Conservation (phyloP, 2,888 invertebrate species). For the Portevinia maculata region DNA sequence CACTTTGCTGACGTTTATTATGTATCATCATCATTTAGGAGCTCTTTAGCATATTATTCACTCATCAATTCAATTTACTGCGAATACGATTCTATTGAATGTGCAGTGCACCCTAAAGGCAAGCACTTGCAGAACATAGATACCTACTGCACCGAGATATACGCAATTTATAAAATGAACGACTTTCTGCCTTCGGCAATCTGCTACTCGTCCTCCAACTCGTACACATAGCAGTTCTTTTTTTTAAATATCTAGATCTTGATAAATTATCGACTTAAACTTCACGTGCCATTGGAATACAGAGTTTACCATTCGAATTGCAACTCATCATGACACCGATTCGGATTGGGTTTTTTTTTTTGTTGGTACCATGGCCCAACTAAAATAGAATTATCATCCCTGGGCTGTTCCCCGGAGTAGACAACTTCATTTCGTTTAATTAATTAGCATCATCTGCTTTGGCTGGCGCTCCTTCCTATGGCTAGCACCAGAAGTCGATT, state of each 20-base stretch:
- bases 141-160: neutral
- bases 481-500: conserved; percentile 63
- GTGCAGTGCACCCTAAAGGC: conserved; percentile 8
- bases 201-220: neutral
- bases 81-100: conserved; percentile 22
- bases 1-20: conserved; percentile 17
- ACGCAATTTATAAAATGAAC: conserved; percentile 34
- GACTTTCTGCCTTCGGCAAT: conserved; percentile 44
- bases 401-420: neutral
- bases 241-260: conserved; percentile 18
- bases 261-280: conserved; percentile 51
- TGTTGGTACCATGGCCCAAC: neutral
- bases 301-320: conserved; percentile 32
- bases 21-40: conserved; percentile 22
- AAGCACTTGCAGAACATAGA: neutral
- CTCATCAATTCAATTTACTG: conserved; percentile 41
- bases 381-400: conserved; percentile 54
- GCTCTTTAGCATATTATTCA: conserved; percentile 5
- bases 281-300: neutral
- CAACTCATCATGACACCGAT: conserved; percentile 66
- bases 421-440: conserved; percentile 72
- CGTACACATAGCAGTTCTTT: too few relatives aligned
- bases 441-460: conserved; percentile 73
- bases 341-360: conserved; percentile 8
- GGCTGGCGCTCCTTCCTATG: conserved; percentile 39